Base-by-base conservation (phyloP, 2,888 invertebrate genomes). In the Drosophila borborema region DNA sequence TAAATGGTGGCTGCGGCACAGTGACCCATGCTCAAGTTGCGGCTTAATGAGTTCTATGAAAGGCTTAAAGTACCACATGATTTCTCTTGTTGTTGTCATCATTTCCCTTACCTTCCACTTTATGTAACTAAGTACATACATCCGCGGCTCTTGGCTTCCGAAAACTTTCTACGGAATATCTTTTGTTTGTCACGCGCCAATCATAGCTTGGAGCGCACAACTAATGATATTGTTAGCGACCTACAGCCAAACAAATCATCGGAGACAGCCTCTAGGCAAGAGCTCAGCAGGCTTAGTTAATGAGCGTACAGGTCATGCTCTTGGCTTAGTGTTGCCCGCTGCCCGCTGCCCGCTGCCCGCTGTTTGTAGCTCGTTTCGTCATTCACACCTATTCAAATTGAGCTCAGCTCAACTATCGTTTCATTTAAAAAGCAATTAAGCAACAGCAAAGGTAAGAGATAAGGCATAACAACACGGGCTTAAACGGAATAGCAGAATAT, bases 271-370 rank as follows among this genome's bases (percentile, higher is more conserved):
- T 66, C 62, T 43, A 54, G 54, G 43, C 49, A 40, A 43, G n/a
- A 73, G 73, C 67, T 58, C 3, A 65, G 78, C 63, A 48, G 56
- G 49, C 64, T 70, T 73, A 83, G 67, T 64, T 68, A 80, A 85
- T 85, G 80, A 80, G 82, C 80, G 73, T 76, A 72, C 68, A 80
- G 85, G 85, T 85, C 82, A 82, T 76, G 82, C 82, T 84, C 82
- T 81, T 81, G 77, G 81, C 77, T 67, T 56, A 65, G 9, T 20
- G 34, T 8, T 28, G 34, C 6, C 55, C 59, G 59, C 31, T 45
- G 64, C 31, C n/a, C 18, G 64, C 2, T 38, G 14, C 36, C 14
- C 14, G 31, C 9, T 23, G 31, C 4, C 48, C 59, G 59, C 41
- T 45, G 28, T 28, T 28, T 28, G 28, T 28, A 28, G 43, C 7